Evolutionary conservation across 2,797 vertebrate species (phyloP).

Genomic region (Tokudaia muenninki): DNA sequence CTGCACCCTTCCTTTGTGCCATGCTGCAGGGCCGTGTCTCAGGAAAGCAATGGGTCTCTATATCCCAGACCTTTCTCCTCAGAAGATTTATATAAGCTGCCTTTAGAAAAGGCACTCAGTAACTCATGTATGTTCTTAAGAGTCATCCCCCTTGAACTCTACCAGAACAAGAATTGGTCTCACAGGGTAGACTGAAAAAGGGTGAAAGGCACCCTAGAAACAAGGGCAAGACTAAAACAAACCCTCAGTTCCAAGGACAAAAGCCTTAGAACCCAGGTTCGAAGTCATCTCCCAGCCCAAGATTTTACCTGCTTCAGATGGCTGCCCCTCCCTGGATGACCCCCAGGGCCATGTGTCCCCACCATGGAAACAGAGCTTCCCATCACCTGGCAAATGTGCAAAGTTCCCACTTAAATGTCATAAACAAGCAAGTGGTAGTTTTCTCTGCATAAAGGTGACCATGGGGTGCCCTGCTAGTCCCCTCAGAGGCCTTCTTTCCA

Average conservation of each 20-base stretch:
- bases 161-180: background rate
- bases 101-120: background rate
- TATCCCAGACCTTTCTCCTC: background rate
- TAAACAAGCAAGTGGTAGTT: background rate
- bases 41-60: background rate
- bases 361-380: background rate
- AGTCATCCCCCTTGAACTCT: rapidly evolving
- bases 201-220: background rate
- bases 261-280: background rate
- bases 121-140: background rate
- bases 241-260: background rate
- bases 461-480: too few relatives aligned
- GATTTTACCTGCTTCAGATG: background rate
- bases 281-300: background rate
- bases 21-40: rapidly evolving
- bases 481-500: background rate
- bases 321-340: too few relatives aligned
- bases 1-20: background rate
- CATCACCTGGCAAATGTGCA: too few relatives aligned
- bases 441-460: too few relatives aligned
- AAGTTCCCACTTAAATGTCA: too few relatives aligned
- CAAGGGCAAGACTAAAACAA: background rate
- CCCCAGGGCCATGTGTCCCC: background rate
- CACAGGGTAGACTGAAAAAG: too few relatives aligned
- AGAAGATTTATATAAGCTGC: background rate